Evolutionary conservation across 2,888 invertebrate genomes (phyloP).

Genomic region (Drosophila anomalata): DNA sequence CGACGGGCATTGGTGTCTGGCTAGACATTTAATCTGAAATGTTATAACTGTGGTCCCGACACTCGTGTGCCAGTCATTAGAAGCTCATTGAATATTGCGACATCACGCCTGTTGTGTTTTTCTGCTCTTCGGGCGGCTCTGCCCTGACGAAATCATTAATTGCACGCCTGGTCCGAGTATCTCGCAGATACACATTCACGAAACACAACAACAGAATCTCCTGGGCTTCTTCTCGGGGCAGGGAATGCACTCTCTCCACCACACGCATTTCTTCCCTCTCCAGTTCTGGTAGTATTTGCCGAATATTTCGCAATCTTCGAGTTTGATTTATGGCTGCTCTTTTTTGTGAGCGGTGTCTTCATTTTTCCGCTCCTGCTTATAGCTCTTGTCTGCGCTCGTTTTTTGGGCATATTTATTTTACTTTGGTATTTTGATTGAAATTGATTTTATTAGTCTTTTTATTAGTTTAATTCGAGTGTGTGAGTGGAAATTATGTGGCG

Average conservation of each 20-base stretch:
- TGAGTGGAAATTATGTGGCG: conserved; percentile 55
- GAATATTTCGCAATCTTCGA: conserved; percentile 54
- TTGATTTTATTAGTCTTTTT: conserved; percentile 65
- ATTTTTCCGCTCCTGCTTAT: conserved; percentile 38
- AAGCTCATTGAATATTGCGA: conserved; percentile 68
- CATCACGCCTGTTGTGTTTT: conserved; percentile 53
- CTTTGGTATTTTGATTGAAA: conserved; percentile 62
- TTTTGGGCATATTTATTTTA: conserved; percentile 41
- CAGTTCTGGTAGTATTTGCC: conserved; percentile 45
- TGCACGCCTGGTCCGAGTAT: conserved; percentile 46
- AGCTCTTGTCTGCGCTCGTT: conserved; percentile 33
- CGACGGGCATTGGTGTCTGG: conserved; percentile 6
- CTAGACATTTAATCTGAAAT: conserved; percentile 43
- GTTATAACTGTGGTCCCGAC: conserved; percentile 30
- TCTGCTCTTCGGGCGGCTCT: conserved; percentile 1
- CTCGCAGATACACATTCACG: conserved; percentile 39
- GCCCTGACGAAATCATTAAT: conserved; percentile 58
- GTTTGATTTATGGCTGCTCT: conserved; percentile 61
- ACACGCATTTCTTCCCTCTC: conserved; percentile 6
- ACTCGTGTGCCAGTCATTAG: conserved; percentile 65
- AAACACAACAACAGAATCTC: conserved; percentile 24
- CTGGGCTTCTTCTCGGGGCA: not conserved
- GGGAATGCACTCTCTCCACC: not conserved
- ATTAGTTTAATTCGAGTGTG: conserved; percentile 45
- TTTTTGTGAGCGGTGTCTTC: conserved; percentile 9